Conservation (phyloP, 2,888 invertebrate species). For the Periphyllus acericola region DNA sequence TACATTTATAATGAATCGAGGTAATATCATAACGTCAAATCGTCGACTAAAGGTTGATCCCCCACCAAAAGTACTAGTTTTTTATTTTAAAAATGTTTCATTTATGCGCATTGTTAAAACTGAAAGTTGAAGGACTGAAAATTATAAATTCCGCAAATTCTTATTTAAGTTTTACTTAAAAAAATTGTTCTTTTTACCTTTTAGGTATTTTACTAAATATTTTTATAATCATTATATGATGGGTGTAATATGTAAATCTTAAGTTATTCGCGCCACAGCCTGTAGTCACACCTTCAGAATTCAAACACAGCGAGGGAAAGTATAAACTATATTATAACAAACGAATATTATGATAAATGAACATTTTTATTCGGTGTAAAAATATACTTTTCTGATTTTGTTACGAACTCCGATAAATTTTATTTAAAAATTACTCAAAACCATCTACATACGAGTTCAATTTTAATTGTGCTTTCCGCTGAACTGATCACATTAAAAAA, state of each 20-base stretch:
- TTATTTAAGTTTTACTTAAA: too few species aligned
- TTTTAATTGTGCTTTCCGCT: background rate
- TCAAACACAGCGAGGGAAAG: background rate
- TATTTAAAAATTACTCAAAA: background rate
- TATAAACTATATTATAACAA: background rate
- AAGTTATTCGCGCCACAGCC: background rate
- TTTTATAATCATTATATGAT: background rate
- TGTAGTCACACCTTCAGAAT: background rate
- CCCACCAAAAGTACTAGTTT: too few species aligned
- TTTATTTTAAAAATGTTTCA: too few species aligned
- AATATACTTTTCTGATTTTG: background rate
- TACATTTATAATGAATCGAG: background rate
- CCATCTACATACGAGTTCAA: background rate
- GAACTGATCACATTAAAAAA: too few species aligned
- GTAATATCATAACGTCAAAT: background rate
- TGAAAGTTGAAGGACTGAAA: too few species aligned
- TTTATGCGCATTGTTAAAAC: too few species aligned
- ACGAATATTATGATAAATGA: background rate
- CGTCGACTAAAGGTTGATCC: too few species aligned
- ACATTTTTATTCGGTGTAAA: background rate
- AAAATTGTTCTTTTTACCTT: too few species aligned
- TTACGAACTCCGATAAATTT: background rate
- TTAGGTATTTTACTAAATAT: background rate
- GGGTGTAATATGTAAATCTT: background rate
- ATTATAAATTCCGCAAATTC: too few species aligned